Conservation (phyloP, 2,888 invertebrate species). For the Lithophane socia region DNA sequence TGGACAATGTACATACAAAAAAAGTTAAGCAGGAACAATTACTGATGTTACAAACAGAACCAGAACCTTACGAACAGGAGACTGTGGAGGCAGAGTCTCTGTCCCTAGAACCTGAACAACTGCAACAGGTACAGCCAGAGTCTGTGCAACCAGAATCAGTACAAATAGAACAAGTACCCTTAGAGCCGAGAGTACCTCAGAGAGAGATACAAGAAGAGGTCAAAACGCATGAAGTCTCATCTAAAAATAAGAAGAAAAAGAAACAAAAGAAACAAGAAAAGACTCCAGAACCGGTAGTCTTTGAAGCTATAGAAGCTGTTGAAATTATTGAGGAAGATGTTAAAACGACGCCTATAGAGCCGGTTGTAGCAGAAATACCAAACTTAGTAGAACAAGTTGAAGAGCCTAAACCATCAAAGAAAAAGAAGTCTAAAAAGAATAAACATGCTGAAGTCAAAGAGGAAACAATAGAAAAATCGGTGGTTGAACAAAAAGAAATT, state of each 20-base stretch:
- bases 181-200: neutral
- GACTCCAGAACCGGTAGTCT: conserved; percentile 60
- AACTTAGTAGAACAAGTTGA: conserved; percentile 70
- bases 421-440: conserved; percentile 62
- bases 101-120: neutral
- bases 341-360: conserved; percentile 59
- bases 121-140: conserved; percentile 3
- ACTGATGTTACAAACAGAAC: conserved; percentile 9
- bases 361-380: conserved; percentile 64
- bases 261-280: conserved; percentile 75
- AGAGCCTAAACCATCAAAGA: conserved; percentile 65
- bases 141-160: neutral
- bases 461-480: conserved; percentile 8
- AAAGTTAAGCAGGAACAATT: neutral
- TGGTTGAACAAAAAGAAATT: conserved; percentile 29
- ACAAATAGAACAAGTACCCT: conserved; percentile 8
- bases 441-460: conserved; percentile 52
- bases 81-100: neutral
- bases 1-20: neutral
- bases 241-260: conserved; percentile 76
- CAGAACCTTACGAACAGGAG: neutral
- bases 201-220: conserved; percentile 11
- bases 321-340: conserved; percentile 61
- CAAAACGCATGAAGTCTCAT: conserved; percentile 36
- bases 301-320: conserved; percentile 62